Evolutionary conservation across 2,888 invertebrate genomes (phyloP).

Genomic region (Euclidia mi): DNA sequence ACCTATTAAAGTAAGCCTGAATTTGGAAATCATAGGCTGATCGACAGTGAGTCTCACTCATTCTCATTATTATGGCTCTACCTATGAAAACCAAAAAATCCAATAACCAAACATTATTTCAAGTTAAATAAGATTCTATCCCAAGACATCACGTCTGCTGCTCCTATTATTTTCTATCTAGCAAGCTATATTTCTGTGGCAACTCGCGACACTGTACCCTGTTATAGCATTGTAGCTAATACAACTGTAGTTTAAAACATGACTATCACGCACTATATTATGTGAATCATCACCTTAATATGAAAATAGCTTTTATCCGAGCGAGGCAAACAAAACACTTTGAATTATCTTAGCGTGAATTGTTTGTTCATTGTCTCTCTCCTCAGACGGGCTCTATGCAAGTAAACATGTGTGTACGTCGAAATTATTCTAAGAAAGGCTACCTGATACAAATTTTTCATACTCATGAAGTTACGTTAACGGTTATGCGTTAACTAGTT

Average conservation of each 20-base stretch:
- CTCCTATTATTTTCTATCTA: no score
- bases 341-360: conserved; percentile 5
- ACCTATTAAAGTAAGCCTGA: no score
- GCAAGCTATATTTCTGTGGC: no score
- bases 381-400: conserved; percentile 13
- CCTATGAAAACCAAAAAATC: no score
- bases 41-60: no score
- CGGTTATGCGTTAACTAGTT: no score
- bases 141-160: no score
- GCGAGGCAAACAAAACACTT: conserved; percentile 7
- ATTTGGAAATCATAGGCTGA: no score
- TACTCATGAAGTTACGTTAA: background rate
- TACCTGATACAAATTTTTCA: background rate
- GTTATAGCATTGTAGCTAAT: background rate
- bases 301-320: conserved; percentile 8
- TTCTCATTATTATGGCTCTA: no score
- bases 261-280: background rate
- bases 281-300: conserved; percentile 8
- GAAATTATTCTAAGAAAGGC: background rate
- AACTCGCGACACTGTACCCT: no score
- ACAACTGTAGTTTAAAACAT: background rate
- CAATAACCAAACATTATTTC: no score
- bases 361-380: conserved; percentile 12
- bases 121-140: no score
- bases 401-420: conserved; percentile 10